Base-by-base conservation (phyloP, 2,797 vertebrate genomes). In the Monodelphis domestica region DNA sequence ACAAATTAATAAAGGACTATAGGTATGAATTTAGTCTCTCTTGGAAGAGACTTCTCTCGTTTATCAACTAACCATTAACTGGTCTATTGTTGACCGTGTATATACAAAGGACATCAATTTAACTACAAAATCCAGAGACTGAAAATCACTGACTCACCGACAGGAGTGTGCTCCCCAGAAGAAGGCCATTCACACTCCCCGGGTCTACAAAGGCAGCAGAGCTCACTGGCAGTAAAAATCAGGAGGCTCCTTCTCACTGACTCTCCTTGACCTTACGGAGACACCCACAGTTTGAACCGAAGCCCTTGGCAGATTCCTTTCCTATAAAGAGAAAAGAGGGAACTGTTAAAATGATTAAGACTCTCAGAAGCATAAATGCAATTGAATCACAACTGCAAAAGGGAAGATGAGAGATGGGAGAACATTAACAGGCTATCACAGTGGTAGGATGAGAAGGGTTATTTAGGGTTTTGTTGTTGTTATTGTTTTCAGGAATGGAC, bases 351-450 rank as follows among this genome's bases (percentile, higher is more conserved):
- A 12, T 88, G 4, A 88, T 33, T 53, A 51, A 53, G 15, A 52
- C 7, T 53, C 52, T 53, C 52, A 53, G 52, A 53, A 53, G 51
- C 12, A 88, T 88, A n/a, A 53, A 51, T 50, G 6, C 51, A 88
- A 88, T 7, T 17, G 52, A 94, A 94, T 91, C 59, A 4, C 89
- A 97, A 95, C 94, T 96, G 95, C 51, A 94, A 93, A 94, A 96
- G 92, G n/a, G 87, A 93, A 89, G 91, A 88, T 45, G 87, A 70
- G 91, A 91, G 88, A 95, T 63, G 56, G 92, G 92, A 88, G 95
- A 96, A 95, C 92, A 93, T 93, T 94, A 89, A 89, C 51, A 87
- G 54, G 54, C 33, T 91, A 90, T 54, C 88, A 45, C 89, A 94
- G 88, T 94, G 95, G 57, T 87, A 84, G 93, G 89, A 91, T 4